A percentile compares a stretch with the other conserved stretches of the same genome.
Evolutionary conservation across 2,113 vertebrate species (phyloP).

Genomic region (Forbesichthys papilliferus): DNA sequence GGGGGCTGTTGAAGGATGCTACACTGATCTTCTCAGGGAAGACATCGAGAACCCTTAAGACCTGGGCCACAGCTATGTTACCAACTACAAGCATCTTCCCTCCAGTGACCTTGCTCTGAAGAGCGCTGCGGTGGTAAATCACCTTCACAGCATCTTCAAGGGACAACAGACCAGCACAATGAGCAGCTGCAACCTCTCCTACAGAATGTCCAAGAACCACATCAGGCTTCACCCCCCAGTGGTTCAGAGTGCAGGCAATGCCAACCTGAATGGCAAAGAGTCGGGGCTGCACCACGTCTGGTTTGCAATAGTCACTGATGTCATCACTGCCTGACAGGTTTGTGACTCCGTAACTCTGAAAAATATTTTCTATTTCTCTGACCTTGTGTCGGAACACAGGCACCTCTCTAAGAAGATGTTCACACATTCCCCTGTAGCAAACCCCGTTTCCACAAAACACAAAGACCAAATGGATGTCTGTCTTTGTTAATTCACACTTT

Average conservation of each 20-base stretch:
- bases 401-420: constrained; percentile 73
- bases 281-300: constrained; percentile 78
- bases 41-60: constrained; percentile 59
- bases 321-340: constrained; percentile 59
- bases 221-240: constrained; percentile 81
- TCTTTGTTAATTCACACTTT: constrained; percentile 39
- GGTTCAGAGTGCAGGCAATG: constrained; percentile 73
- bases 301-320: constrained; percentile 62
- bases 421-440: constrained; percentile 77
- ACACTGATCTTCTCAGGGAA: constrained; percentile 76
- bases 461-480: constrained; percentile 75
- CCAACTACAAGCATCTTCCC: constrained; percentile 85
- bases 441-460: constrained; percentile 85
- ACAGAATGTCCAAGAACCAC: constrained; percentile 79
- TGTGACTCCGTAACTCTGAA: constrained; percentile 64
- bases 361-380: constrained; percentile 71
- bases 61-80: constrained; percentile 75
- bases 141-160: constrained; percentile 84
- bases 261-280: constrained; percentile 84
- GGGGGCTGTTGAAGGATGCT: constrained; percentile 85
- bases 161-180: constrained; percentile 83
- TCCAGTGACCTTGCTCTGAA: constrained; percentile 75
- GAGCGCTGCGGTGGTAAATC: constrained; percentile 77
- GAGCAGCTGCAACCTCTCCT: constrained; percentile 84
- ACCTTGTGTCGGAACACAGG: constrained; percentile 80